phyloP scores from a whole-genome alignment of 1,140 invertebrate genomes.

The Drosophila baimaii region DNA sequence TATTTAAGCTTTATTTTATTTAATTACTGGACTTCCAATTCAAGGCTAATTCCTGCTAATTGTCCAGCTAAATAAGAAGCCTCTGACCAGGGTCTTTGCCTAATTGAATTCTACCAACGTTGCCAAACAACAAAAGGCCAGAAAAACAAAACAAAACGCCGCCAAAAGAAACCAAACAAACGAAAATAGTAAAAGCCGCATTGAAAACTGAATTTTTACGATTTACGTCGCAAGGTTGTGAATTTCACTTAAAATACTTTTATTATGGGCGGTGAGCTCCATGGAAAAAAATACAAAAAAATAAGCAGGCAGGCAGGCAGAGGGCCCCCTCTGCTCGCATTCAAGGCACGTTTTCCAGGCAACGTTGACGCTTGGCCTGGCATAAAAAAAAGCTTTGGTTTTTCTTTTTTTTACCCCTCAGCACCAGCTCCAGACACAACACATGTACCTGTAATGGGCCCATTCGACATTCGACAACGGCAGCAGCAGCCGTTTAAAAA shows the following conservation, averaged over 20 bases:
- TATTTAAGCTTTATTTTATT: background rate
- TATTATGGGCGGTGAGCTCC: slow-evolving; percentile 64
- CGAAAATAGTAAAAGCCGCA: slow-evolving; percentile 45
- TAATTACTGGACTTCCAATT: background rate
- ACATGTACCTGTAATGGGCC: slow-evolving; percentile 67
- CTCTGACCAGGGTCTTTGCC: background rate
- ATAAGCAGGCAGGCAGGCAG: background rate
- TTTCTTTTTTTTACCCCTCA: slow-evolving; percentile 34
- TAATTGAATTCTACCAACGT: slow-evolving; percentile 53
- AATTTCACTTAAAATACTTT: slow-evolving; percentile 83
- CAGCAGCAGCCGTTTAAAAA: slow-evolving; percentile 77
- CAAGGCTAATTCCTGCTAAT: slow-evolving; percentile 37
- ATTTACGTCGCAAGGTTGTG: slow-evolving; percentile 73
- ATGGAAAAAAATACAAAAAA: slow-evolving; percentile 2
- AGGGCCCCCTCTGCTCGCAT: slow-evolving; percentile 67
- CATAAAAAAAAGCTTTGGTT: slow-evolving; percentile 70
- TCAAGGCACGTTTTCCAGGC: slow-evolving; percentile 72
- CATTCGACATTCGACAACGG: slow-evolving; percentile 66
- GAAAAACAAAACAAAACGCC: slow-evolving; percentile 43
- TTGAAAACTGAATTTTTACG: slow-evolving; percentile 78
- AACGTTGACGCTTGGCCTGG: slow-evolving; percentile 74
- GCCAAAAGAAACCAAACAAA: slow-evolving; percentile 39
- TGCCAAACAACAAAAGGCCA: slow-evolving; percentile 40
- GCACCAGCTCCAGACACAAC: slow-evolving; percentile 41
- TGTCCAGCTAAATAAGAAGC: slow-evolving; percentile 22